Base-by-base conservation (phyloP, 2,888 invertebrate genomes). In the Drepana falcataria region DNA sequence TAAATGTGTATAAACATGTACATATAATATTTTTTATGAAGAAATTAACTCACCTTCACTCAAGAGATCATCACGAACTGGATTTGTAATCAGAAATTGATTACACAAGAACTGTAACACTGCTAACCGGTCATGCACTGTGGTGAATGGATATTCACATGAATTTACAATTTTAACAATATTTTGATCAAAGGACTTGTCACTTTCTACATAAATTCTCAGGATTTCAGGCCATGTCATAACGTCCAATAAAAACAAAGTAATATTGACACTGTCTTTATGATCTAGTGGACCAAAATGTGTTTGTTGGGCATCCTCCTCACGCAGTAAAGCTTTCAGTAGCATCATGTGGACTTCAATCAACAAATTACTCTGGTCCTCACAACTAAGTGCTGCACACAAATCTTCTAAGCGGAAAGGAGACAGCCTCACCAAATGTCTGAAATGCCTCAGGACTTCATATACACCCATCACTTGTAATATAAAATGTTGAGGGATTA, bases 351-450 rank as follows among this genome's bases (percentile, higher is more conserved):
- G 99, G 64, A 98, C 94, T 91, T 99, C 99, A 7, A 97, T 95
- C 35, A 99, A 91, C 57, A 99, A 91, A 76, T 95, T 95, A 73
- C 96, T 97, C 81, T 98, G 98, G 81, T 99, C 98, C 72, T 98
- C 97, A 77, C 96, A 96, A 59, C 95, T 93, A 56, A 99, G 82
- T 51, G 98, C 97, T 41, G 97, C 97, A 92, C 98, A 98, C 77
- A 99, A 96, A 85, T 99, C 99, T 91, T 99, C 99, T 79, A 99
- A 95, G 60, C 97, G 94, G 83, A 96, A 99, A 9, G 98, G 98
- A 37, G 99, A 98, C 51, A 99, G 91, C 59, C 99, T 93, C 37
- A 99, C 95, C 69, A 98, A 91, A 74, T 96, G 96, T 67, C 97
- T 94, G 86, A 99, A 99, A 79, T 98, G 96, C 65, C 98, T 92